A percentile compares a stretch with the other conserved stretches of the same genome.
phyloP scores from a whole-genome alignment of 2,888 invertebrate genomes.

The Drosophila seclusa region DNA sequence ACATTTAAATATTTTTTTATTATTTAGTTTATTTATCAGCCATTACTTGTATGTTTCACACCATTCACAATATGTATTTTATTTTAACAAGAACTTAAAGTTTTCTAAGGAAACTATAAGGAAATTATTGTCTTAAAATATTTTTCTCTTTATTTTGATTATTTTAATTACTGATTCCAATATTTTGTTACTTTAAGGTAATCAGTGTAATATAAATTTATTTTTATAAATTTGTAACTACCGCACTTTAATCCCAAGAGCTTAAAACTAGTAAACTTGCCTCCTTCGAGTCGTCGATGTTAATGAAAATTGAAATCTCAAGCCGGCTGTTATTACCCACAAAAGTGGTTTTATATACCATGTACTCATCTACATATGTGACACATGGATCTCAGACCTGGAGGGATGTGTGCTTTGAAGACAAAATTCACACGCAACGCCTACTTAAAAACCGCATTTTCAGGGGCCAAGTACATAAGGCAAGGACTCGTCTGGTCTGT shows the following conservation, averaged over 20 bases:
- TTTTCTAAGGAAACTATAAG: too few species aligned
- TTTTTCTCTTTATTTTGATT: background rate
- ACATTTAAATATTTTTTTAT: background rate
- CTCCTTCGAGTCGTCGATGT: conserved; percentile 57
- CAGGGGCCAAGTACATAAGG: conserved; percentile 41
- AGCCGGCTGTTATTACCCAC: conserved; percentile 13
- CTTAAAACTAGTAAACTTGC: conserved; percentile 54
- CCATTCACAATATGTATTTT: background rate
- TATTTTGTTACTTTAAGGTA: background rate
- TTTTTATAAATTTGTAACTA: background rate
- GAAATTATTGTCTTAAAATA: background rate
- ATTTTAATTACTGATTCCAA: background rate
- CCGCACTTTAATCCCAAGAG: conserved; percentile 6
- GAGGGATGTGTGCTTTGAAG: conserved; percentile 34
- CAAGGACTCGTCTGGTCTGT: conserved; percentile 46
- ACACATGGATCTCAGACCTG: conserved; percentile 13
- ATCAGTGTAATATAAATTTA: background rate
- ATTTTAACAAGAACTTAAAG: background rate
- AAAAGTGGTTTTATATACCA: background rate
- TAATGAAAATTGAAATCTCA: conserved; percentile 63
- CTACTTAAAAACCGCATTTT: conserved; percentile 3
- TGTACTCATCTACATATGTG: conserved; percentile 27
- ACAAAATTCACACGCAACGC: conserved; percentile 62
- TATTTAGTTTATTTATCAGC: background rate
- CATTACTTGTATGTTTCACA: background rate